phyloP scores from a whole-genome alignment of 53 echinoderm and acorn worm genomes.

The Holothuria leucospilota region DNA sequence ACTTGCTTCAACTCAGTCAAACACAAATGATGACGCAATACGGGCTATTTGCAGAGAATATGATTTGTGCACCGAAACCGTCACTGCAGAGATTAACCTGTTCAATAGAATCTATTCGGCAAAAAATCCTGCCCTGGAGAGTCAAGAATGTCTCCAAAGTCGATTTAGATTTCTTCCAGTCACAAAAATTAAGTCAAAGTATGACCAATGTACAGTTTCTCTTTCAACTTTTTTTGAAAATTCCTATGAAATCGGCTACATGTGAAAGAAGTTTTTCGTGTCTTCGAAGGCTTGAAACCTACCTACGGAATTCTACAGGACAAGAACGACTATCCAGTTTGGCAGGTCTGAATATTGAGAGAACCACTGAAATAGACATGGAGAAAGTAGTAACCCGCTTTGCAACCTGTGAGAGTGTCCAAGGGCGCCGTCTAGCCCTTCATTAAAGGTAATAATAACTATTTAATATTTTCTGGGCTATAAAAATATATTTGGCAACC shows the following conservation, averaged over 20 bases:
- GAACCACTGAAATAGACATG: not conserved
- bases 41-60: too few species aligned
- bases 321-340: conserved; percentile 17
- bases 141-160: conserved; percentile 19
- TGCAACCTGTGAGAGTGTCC: conserved; percentile 28
- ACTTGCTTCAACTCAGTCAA: conserved; percentile 30
- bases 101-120: conserved; percentile 20
- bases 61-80: not conserved
- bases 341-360: conserved; percentile 33
- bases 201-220: conserved; percentile 18
- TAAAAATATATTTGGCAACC: too few species aligned
- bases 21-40: not conserved
- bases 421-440: conserved; percentile 25
- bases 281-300: conserved; percentile 11
- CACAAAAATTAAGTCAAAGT: conserved; percentile 9
- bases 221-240: conserved; percentile 22
- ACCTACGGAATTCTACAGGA: conserved; percentile 10
- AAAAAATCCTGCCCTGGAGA: not conserved
- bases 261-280: conserved; percentile 22
- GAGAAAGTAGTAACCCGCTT: conserved; percentile 11
- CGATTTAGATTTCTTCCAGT: conserved; percentile 38
- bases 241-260: conserved; percentile 30
- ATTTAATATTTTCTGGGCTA: too few species aligned
- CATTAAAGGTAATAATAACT: conserved; percentile 4
- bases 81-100: conserved; percentile 13